Percentiles rank a stretch among this genome's conserved stretches.
These are phyloP conservation scores for Psittacara wagleri DNA, from an alignment of 2,113 vertebrate species.

Conservation along the genomic window DNA sequence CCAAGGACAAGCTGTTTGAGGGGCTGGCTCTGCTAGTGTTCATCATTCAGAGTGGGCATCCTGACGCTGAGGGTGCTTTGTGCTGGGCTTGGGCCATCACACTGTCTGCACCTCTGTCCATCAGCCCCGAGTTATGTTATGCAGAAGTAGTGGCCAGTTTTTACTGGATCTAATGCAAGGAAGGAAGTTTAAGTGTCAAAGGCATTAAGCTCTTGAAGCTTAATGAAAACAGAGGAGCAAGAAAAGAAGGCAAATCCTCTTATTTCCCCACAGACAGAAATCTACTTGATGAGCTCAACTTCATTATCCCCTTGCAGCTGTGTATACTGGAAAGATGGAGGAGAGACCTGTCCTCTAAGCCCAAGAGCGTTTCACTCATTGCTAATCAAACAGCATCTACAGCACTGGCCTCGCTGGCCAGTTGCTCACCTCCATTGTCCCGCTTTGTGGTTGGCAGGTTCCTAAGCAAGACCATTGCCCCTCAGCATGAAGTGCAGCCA, in stretches of 20 bases:
- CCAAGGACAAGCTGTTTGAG: not conserved
- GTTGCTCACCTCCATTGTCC: not conserved
- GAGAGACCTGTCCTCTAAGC: not conserved
- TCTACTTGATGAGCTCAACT: not conserved
- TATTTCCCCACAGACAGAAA: not conserved
- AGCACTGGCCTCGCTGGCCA: not conserved
- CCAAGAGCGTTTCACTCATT: not conserved
- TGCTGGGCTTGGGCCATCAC: not conserved
- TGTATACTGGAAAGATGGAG: not conserved
- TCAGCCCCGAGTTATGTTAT: not conserved
- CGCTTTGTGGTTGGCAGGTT: not conserved
- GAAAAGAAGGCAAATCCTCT: not conserved
- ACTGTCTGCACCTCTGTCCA: not conserved
- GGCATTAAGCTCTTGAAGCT: not conserved
- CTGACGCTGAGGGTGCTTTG: not conserved
- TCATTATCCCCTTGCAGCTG: not conserved
- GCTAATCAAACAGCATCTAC: not conserved
- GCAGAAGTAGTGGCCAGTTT: not conserved
- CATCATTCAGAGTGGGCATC: not conserved
- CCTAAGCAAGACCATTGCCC: accelerated
- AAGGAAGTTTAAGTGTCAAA: not conserved
- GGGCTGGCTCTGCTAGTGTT: not conserved
- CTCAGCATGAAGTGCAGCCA: accelerated
- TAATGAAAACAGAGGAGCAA: not conserved
- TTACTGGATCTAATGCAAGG: not conserved